These are phyloP conservation scores for Gerosis bhagava DNA, from an alignment of 2,888 invertebrate genomes.

Conservation along the genomic window DNA sequence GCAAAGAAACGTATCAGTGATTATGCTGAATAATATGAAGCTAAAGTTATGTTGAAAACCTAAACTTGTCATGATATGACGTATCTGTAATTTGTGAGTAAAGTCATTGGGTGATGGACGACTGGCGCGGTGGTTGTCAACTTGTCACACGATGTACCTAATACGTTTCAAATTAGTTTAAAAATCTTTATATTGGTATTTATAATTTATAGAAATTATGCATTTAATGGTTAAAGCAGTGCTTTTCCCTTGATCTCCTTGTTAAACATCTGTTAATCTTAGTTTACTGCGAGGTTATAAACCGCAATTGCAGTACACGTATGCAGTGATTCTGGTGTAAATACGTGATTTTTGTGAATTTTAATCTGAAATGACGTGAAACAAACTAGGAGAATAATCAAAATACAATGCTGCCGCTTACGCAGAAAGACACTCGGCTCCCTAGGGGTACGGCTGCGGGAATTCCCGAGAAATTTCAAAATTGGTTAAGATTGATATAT, in stretches of 20 bases:
- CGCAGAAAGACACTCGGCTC: constrained; percentile 85
- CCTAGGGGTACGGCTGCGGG: constrained; percentile 82
- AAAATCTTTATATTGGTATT: constrained; percentile 34
- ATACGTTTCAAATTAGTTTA: constrained; percentile 32
- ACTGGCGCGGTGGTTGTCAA: too few species aligned
- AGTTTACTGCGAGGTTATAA: constrained; percentile 55
- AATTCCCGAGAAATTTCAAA: constrained; percentile 88
- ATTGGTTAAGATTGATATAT: constrained; percentile 93
- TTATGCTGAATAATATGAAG: too few species aligned
- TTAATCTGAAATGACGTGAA: constrained; percentile 67
- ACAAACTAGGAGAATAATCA: constrained; percentile 39
- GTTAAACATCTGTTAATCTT: constrained; percentile 12
- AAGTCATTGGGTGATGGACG: too few species aligned
- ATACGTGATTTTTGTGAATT: constrained; percentile 56
- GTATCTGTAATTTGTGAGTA: too few species aligned
- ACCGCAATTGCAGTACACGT: constrained; percentile 73
- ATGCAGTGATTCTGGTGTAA: constrained; percentile 64
- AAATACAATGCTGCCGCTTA: constrained; percentile 87
- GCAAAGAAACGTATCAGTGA: too few species aligned
- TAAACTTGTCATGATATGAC: too few species aligned
- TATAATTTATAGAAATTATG: constrained; percentile 36
- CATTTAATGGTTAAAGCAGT: constrained; percentile 32
- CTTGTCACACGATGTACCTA: constrained; percentile 34
- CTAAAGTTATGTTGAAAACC: too few species aligned
- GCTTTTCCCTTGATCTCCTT: constrained; percentile 29